Base-by-base conservation (phyloP, 1,140 invertebrate genomes). In the Drosophila chauvacae region DNA sequence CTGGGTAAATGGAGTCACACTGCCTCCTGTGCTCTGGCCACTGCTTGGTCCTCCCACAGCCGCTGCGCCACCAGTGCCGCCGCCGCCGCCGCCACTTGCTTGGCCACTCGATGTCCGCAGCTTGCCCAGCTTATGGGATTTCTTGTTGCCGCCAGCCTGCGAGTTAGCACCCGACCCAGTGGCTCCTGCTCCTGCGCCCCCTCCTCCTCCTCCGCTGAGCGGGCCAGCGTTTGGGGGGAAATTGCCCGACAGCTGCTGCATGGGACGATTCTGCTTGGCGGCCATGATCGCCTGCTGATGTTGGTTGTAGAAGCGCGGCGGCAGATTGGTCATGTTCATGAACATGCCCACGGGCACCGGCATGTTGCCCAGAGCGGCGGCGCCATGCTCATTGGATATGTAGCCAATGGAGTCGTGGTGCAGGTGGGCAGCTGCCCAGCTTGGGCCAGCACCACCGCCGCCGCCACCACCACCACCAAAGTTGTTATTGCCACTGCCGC, bases 291-390 rank as follows among this genome's bases (percentile, higher is more conserved):
- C 95, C 85, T 95, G 93, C 51, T 94, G 93, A 77, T 97, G 96
- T 79, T 97, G 96, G 83, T 97, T 97, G 77, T 97, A 97, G 92
- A 97, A 98, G 7, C 96, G 92, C 3, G 97, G 96, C n/a, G 96
- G 96, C 39, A 98, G 95, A 64, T 97, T 97, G 10, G 96, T 95
- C 96, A 97, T 97, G 84, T 97, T 97, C 95, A 98, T 97, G 80
- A 98, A 98, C 96, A 98, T 98, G 23, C 97, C 97, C n/a, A 98
- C 95, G 0, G 97, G 97, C 6, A 99, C 97, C 0, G 98, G 97
- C 50, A 97, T 94, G 71, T 96, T 96, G 72, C 95, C 95, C 83
- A 97, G 93, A 13, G 96, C 94, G 2, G 96, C 96, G 75, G 97
- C 96, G 1, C 96, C 96, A 37, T 97, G 94, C 83, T 98, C 97